These are phyloP conservation scores for Ommatoiulus sabulosus DNA, from an alignment of 2,888 invertebrate species.

Conservation along the genomic window DNA sequence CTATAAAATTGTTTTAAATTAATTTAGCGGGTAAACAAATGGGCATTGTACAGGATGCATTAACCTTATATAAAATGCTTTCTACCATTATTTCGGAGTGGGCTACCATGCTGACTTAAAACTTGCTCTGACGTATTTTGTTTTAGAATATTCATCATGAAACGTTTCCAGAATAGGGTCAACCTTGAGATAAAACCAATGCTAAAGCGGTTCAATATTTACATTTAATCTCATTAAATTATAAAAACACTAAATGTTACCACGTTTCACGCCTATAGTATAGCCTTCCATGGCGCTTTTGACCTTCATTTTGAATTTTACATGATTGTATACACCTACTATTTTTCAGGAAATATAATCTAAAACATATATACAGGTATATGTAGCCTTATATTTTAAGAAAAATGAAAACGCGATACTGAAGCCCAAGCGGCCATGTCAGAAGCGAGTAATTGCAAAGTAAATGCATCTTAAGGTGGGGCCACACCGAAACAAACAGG, in stretches of 20 bases:
- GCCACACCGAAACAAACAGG: too few species aligned
- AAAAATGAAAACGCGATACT: too few species aligned
- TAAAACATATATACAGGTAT: too few species aligned
- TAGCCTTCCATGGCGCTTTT: too few species aligned
- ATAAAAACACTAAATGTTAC: not conserved
- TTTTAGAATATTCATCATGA: constrained; percentile 9
- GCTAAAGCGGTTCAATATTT: not conserved
- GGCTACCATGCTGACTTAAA: not conserved
- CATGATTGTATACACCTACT: not conserved
- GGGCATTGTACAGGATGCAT: too few species aligned
- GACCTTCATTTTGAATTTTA: not conserved
- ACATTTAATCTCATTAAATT: not conserved
- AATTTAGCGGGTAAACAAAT: not conserved
- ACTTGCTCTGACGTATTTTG: not conserved
- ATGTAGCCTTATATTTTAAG: too few species aligned
- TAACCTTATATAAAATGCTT: not conserved
- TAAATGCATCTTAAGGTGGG: too few species aligned
- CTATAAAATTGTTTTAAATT: not conserved
- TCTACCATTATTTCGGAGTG: not conserved
- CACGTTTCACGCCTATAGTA: not conserved
- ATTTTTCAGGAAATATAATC: not conserved
- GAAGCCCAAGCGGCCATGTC: too few species aligned
- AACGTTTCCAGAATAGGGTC: not conserved
- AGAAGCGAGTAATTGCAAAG: too few species aligned
- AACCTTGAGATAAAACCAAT: not conserved